phyloP scores from a whole-genome alignment of 2,888 invertebrate species.

The Hypomecis punctinalis region DNA sequence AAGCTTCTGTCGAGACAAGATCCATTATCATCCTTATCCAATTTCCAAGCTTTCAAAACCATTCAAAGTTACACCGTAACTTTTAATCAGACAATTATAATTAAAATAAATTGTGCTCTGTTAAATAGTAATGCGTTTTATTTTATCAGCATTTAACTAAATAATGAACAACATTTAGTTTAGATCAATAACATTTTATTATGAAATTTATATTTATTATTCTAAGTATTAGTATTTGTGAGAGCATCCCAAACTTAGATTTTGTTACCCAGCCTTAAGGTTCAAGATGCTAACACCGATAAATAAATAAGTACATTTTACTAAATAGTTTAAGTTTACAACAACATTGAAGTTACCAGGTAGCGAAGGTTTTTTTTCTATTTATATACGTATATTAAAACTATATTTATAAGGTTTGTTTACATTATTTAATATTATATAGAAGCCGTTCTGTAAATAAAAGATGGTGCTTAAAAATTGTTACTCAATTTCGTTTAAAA shows the following conservation, averaged over 20 bases:
- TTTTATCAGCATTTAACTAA: constrained; percentile 51
- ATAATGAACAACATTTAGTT: constrained; percentile 50
- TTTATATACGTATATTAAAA: constrained; percentile 2
- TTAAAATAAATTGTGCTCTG: constrained; percentile 46
- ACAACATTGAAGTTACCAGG: constrained; percentile 5
- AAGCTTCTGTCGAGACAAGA: constrained; percentile 19
- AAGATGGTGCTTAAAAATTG: too few species aligned
- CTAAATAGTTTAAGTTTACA: background rate
- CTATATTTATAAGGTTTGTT: background rate
- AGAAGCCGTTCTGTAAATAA: too few species aligned
- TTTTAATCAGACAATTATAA: constrained; percentile 43
- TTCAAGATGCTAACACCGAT: constrained; percentile 51
- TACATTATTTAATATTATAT: background rate
- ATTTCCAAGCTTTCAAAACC: constrained; percentile 9
- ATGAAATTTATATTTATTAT: constrained; percentile 25
- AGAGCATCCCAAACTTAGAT: constrained; percentile 50
- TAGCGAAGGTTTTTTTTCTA: constrained; percentile 1
- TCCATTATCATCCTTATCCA: constrained; percentile 1
- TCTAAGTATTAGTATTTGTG: constrained; percentile 31
- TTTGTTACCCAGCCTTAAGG: constrained; percentile 52
- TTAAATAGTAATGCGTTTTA: constrained; percentile 52
- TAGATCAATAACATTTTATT: constrained; percentile 46
- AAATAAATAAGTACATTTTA: constrained; percentile 12
- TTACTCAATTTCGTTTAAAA: too few species aligned
- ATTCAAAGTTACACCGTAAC: constrained; percentile 2